phyloP scores from a whole-genome alignment of 2,797 vertebrate species.

The Gallinago stenura region DNA sequence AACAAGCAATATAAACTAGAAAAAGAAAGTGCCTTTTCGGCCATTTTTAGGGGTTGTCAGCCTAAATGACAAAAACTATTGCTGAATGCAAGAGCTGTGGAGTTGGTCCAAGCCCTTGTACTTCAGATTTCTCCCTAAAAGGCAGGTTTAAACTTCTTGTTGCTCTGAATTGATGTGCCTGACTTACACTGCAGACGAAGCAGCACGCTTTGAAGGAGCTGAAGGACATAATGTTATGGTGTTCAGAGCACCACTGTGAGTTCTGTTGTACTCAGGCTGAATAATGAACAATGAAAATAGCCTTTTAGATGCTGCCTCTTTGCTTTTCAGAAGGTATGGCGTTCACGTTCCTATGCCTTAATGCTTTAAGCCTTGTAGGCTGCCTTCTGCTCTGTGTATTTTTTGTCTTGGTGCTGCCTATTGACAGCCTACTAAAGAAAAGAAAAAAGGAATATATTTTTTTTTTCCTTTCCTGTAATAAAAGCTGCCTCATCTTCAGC shows the following conservation, averaged over 20 bases:
- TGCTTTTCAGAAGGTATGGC: neutral
- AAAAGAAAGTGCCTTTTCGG: neutral
- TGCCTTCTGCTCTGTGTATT: neutral
- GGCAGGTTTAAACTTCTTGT: neutral
- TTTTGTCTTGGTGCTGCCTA: neutral
- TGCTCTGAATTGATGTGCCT: neutral
- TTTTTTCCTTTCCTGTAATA: neutral
- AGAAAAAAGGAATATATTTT: neutral
- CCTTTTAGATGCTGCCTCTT: neutral
- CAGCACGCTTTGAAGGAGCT: neutral
- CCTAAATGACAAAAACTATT: neutral
- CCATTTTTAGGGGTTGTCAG: neutral
- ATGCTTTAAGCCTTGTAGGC: neutral
- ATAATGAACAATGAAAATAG: neutral
- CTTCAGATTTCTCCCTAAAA: neutral
- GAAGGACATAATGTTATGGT: neutral
- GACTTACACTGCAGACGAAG: neutral
- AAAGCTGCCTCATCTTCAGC: neutral
- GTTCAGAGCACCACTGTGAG: neutral
- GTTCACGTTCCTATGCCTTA: neutral
- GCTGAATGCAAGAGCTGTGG: neutral
- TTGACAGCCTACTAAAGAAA: neutral
- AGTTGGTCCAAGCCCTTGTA: neutral
- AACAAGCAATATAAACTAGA: neutral
- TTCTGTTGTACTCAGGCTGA: neutral